Evolutionary conservation across 1,140 invertebrate genomes (phyloP).

Genomic region (Caenorhabditis remanei): DNA sequence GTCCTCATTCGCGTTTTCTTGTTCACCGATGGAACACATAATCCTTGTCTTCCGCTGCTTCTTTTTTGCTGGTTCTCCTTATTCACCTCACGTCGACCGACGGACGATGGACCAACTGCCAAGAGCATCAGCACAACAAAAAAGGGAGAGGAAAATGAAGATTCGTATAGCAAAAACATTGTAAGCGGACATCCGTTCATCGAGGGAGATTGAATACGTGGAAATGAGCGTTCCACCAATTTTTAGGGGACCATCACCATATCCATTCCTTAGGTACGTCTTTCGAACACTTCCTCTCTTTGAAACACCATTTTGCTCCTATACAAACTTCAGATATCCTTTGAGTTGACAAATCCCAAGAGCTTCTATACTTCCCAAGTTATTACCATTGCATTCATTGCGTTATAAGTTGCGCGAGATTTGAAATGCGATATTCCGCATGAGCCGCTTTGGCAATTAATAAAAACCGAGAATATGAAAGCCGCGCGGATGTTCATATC

Average conservation of each 20-base stretch:
- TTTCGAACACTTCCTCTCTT: not conserved
- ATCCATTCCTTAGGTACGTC: too few relatives aligned
- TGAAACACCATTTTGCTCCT: too few relatives aligned
- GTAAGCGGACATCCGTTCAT: slow-evolving; percentile 41
- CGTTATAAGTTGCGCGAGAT: slow-evolving; percentile 41
- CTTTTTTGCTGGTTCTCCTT: slow-evolving; percentile 8
- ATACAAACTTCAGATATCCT: slow-evolving; percentile 25
- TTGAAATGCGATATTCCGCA: slow-evolving; percentile 54
- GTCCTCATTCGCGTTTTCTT: not conserved
- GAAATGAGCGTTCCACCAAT: not conserved
- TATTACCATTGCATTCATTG: slow-evolving; percentile 48
- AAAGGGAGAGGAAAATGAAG: slow-evolving; percentile 27
- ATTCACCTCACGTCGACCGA: slow-evolving; percentile 43
- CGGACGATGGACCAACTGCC: not conserved
- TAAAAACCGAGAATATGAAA: slow-evolving; percentile 16
- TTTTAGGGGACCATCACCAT: not conserved
- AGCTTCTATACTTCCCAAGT: not conserved
- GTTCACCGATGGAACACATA: slow-evolving; percentile 33
- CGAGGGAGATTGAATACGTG: not conserved
- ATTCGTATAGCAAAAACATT: slow-evolving; percentile 54
- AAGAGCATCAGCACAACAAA: slow-evolving; percentile 39
- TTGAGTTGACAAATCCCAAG: not conserved
- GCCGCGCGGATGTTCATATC: slow-evolving; percentile 14
- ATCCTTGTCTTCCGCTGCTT: slow-evolving; percentile 48
- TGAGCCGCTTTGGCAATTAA: slow-evolving; percentile 37